A percentile compares a stretch with the other conserved stretches of the same genome.
These are phyloP conservation scores for Platycheirus rosarum DNA, from an alignment of 2,888 invertebrate species.

Conservation along the genomic window DNA sequence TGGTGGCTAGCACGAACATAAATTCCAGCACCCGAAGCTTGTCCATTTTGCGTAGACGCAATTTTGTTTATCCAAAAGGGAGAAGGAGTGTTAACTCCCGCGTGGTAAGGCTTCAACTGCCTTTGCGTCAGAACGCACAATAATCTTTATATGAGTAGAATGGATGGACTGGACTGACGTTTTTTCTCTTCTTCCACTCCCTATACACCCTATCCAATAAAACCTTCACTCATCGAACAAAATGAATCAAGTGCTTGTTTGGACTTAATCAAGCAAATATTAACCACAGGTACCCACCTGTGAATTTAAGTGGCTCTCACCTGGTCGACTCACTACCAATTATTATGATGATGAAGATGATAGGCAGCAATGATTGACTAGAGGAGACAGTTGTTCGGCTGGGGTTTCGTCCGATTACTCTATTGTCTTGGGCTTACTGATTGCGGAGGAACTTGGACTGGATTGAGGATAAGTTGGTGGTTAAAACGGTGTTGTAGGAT, in stretches of 20 bases:
- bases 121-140: conserved; percentile 55
- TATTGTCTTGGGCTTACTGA: conserved; percentile 48
- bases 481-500: conserved; percentile 18
- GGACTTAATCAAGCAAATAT: conserved; percentile 56
- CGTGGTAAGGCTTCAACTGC: conserved; percentile 64
- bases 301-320: conserved; percentile 67
- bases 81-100: conserved; percentile 47
- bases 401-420: conserved; percentile 68
- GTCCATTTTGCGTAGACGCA: conserved; percentile 29
- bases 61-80: conserved; percentile 1
- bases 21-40: conserved; percentile 26
- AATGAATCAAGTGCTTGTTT: conserved; percentile 30
- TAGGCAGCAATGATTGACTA: conserved; percentile 34
- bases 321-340: conserved; percentile 14
- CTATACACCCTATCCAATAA: conserved; percentile 18
- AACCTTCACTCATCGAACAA: conserved; percentile 27
- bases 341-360: conserved; percentile 14
- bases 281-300: conserved; percentile 60
- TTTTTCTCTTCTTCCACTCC: conserved; percentile 31
- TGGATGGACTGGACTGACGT: conserved; percentile 43
- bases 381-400: conserved; percentile 39
- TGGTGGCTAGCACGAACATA: conserved; percentile 21
- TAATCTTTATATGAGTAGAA: conserved; percentile 67
- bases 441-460: not conserved
- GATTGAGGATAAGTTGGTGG: no score